Evolutionary conservation across 2,113 vertebrate species (phyloP).

Genomic region (Pangasianodon gigas): DNA sequence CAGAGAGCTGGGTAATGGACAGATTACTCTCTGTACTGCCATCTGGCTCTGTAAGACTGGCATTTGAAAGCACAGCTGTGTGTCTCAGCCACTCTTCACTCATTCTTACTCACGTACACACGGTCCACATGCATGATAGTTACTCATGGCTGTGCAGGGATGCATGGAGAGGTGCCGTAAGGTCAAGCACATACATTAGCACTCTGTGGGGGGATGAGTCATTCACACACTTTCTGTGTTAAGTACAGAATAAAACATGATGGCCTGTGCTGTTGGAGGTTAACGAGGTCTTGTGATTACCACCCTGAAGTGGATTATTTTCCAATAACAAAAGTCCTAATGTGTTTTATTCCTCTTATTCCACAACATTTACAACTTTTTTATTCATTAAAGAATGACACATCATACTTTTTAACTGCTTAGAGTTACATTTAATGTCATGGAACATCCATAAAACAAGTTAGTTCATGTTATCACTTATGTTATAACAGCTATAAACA

Average conservation of each 20-base stretch:
- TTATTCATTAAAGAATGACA: neutral
- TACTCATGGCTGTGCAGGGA: constrained; percentile 17
- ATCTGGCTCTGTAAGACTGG: constrained; percentile 36
- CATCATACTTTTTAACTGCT: neutral
- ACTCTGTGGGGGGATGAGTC: neutral
- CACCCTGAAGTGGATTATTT: neutral
- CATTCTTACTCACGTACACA: constrained; percentile 17
- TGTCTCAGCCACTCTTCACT: constrained; percentile 10
- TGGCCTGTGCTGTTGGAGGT: neutral
- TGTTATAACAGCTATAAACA: too few species aligned
- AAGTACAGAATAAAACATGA: neutral
- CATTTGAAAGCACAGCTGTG: constrained; percentile 43
- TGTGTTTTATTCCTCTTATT: neutral
- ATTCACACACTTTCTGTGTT: neutral
- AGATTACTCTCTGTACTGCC: constrained; percentile 22
- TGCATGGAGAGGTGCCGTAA: neutral
- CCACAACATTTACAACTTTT: neutral
- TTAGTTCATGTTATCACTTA: too few species aligned
- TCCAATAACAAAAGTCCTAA: neutral
- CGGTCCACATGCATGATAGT: constrained; percentile 20
- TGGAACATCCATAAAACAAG: neutral
- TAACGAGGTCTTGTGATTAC: neutral
- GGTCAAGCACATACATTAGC: constrained; percentile 21
- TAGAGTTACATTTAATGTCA: neutral
- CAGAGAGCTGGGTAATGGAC: constrained; percentile 11